These are phyloP conservation scores for Coregonus clupeaformis DNA, from an alignment of 2,113 vertebrate genomes.

Conservation along the genomic window DNA sequence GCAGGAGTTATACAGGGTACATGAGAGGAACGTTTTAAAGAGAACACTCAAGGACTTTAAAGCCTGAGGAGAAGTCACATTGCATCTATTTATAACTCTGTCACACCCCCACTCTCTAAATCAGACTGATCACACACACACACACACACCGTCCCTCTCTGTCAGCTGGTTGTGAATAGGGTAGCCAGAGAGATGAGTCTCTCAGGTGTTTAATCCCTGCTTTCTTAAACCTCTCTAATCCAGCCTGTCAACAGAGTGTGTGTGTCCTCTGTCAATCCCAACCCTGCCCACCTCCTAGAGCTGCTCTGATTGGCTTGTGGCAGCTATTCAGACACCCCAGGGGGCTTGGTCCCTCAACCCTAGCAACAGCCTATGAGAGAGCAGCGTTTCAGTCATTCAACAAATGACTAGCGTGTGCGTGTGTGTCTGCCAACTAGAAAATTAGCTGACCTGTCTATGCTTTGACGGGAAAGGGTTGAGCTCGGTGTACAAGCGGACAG, in stretches of 20 bases:
- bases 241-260: too few relatives aligned
- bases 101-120: slow-evolving; percentile 20
- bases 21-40: too few relatives aligned
- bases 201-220: too few relatives aligned
- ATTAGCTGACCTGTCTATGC: too few relatives aligned
- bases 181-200: not conserved
- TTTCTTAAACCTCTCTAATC: too few relatives aligned
- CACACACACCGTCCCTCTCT: not conserved
- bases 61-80: slow-evolving; percentile 28
- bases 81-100: slow-evolving; percentile 52
- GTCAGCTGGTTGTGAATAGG: not conserved
- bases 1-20: too few relatives aligned
- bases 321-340: slow-evolving; percentile 5
- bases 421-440: too few relatives aligned
- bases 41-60: slow-evolving; percentile 15
- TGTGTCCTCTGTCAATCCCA: not conserved
- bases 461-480: too few relatives aligned
- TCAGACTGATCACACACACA: not conserved
- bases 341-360: not conserved
- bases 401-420: too few relatives aligned
- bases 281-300: not conserved
- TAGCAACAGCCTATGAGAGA: not conserved
- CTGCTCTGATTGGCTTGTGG: slow-evolving; percentile 27
- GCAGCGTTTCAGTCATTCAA: too few relatives aligned
- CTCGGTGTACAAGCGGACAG: too few relatives aligned